Percentiles rank a stretch among this genome's conserved stretches.
These are phyloP conservation scores for Eupeodes corollae DNA, from an alignment of 1,140 invertebrate species.

Conservation along the genomic window DNA sequence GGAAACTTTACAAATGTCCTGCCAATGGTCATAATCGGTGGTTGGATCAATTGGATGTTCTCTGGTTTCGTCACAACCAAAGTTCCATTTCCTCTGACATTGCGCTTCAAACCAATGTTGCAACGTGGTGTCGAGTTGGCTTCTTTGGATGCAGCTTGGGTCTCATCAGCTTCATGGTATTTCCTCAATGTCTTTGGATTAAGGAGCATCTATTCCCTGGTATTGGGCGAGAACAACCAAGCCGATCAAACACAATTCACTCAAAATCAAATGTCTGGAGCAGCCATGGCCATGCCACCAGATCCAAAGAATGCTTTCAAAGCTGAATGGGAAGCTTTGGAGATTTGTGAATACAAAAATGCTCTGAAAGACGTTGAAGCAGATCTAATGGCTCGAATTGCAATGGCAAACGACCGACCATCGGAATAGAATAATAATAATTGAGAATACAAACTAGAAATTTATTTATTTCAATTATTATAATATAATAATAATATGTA, in stretches of 20 bases:
- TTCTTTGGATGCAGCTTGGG: conserved; percentile 97
- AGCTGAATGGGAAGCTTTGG: conserved; percentile 97
- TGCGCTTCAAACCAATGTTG: conserved; percentile 98
- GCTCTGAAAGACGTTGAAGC: conserved; percentile 66
- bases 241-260: conserved; percentile 93
- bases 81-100: conserved; percentile 95
- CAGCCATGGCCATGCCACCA: conserved; percentile 91
- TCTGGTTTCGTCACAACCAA: conserved; percentile 99
- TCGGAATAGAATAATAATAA: no score
- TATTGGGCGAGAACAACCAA: conserved; percentile 96
- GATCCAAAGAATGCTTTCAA: conserved; percentile 98
- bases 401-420: background rate
- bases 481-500: no score
- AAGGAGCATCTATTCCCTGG: conserved; percentile 92
- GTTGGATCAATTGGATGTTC: conserved; percentile 99
- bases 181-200: conserved; percentile 99
- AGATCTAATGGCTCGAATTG: conserved; percentile 31
- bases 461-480: no score
- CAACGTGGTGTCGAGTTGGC: conserved; percentile 93
- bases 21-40: conserved; percentile 97
- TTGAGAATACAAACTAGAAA: no score
- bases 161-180: conserved; percentile 99
- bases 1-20: conserved; percentile 96
- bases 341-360: conserved; percentile 91
- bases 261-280: conserved; percentile 96